Base-by-base conservation (phyloP, 2,797 vertebrate species). In the Tragopan temminckii region DNA sequence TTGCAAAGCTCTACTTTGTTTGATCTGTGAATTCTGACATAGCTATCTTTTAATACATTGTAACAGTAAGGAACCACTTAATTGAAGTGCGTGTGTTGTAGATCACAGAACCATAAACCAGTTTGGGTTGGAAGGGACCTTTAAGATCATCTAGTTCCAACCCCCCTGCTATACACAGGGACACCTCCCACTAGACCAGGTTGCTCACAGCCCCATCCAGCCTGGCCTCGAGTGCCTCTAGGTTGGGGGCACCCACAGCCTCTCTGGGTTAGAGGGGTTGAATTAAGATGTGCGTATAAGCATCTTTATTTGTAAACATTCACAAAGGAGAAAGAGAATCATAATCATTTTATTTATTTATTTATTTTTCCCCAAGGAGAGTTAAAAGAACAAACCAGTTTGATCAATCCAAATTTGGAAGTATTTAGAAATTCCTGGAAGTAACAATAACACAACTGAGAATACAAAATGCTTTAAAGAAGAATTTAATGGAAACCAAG, bases 401-500 rank as follows among this genome's bases (percentile, higher is more conserved):
- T 55, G 91, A 94, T 87, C 57, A 91, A 84, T 61, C 64, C 69
- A 95, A 94, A 94, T 91, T 95, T 96, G 79, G 82, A 95, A 89
- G 77, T 70, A 93, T 95, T 96, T 87, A 94, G 48, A 96, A 95
- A 95, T 93, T 93, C 80, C 92, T 90, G 79, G 86, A 94, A 93
- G 88, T 86, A 95, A 93, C 77, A 90, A 87, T 90, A 94, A 90
- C 75, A 96, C 84, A 86, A 90, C 35, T 2, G 1, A 95, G 85
- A 83, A 96, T 89, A 90, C 95, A 92, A 94, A 90, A 88, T 79
- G 74, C 77, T 96, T 96, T 97, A 93, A 93, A 90, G 81, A 87
- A 64, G 76, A 92, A 94, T 78, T 90, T 87, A 95, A 93, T 94
- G 86, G 92, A 96, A 90, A 87, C 68, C 92, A 76, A 96, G 84